phyloP scores from a whole-genome alignment of 2,797 vertebrate genomes.

The Gallirallus australis region DNA sequence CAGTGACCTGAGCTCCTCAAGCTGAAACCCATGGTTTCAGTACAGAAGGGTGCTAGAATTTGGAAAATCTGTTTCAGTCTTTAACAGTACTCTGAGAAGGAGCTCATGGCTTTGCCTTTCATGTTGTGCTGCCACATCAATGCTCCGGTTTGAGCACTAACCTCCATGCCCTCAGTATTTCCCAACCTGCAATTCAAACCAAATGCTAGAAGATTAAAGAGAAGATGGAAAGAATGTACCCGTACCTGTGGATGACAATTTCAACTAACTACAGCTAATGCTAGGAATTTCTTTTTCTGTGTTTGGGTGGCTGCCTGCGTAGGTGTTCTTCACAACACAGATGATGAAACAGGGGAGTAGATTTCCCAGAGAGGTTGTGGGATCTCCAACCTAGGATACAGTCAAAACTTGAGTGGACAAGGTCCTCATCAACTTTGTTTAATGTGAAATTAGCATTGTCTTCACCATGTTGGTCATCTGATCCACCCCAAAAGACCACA shows the following conservation, averaged over 20 bases:
- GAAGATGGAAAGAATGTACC: neutral
- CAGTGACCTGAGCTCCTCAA: neutral
- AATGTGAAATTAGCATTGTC: neutral
- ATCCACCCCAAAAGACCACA: neutral
- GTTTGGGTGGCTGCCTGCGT: neutral
- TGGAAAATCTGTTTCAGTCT: neutral
- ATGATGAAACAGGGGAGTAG: neutral
- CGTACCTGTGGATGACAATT: neutral
- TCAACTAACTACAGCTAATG: neutral
- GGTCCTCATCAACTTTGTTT: neutral
- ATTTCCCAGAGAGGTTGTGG: neutral
- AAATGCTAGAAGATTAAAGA: slow-evolving; percentile 20
- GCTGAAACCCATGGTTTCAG: neutral
- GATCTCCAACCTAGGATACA: neutral
- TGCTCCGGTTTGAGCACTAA: neutral
- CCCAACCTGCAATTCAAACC: slow-evolving; percentile 20
- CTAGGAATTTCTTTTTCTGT: neutral
- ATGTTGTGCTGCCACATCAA: neutral
- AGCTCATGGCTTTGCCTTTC: neutral
- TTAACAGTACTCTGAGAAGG: neutral
- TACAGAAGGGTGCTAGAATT: neutral
- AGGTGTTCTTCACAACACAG: neutral
- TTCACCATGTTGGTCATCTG: neutral
- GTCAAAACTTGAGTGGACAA: neutral
- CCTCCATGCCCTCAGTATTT: slow-evolving; percentile 20